Conservation (phyloP, 2,113 vertebrate species). For the Plotosus lineatus region DNA sequence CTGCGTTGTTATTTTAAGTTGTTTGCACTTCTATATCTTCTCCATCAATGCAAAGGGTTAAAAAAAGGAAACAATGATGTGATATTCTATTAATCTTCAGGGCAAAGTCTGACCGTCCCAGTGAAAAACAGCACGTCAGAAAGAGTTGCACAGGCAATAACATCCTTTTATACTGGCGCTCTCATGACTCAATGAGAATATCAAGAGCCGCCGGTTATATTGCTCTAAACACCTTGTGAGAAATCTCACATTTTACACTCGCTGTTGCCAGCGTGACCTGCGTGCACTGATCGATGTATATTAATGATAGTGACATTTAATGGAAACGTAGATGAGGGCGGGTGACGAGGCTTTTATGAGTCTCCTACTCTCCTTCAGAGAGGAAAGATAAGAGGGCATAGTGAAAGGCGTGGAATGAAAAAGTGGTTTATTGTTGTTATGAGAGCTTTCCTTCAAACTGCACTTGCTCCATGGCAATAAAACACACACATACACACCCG, state of each 20-base stretch:
- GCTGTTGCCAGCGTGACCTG: conserved; percentile 34
- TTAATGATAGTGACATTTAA: conserved; percentile 63
- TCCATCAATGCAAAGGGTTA: background rate
- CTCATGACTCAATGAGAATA: background rate
- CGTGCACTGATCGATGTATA: conserved; percentile 53
- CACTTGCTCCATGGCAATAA: conserved; percentile 47
- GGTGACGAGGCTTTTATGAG: conserved; percentile 43
- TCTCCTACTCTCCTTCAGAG: conserved; percentile 16
- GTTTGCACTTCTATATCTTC: background rate
- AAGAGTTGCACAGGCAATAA: background rate
- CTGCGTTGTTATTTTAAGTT: background rate
- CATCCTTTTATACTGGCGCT: background rate
- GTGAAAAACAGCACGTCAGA: background rate
- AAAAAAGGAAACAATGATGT: background rate
- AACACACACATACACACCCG: too few species aligned
- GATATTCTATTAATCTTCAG: background rate
- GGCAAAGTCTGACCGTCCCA: background rate
- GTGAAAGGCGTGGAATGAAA: conserved; percentile 49
- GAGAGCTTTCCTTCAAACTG: conserved; percentile 53
- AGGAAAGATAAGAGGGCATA: conserved; percentile 38
- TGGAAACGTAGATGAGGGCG: conserved; percentile 52
- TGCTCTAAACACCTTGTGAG: conserved; percentile 45
- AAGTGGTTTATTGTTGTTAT: conserved; percentile 54
- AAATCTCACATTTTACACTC: conserved; percentile 43
- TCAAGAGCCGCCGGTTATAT: background rate